Evolutionary conservation across 2,888 invertebrate genomes (phyloP), one percentile per base, ranked within the genome.

Genomic region (Clitarchus hookeri): DNA sequence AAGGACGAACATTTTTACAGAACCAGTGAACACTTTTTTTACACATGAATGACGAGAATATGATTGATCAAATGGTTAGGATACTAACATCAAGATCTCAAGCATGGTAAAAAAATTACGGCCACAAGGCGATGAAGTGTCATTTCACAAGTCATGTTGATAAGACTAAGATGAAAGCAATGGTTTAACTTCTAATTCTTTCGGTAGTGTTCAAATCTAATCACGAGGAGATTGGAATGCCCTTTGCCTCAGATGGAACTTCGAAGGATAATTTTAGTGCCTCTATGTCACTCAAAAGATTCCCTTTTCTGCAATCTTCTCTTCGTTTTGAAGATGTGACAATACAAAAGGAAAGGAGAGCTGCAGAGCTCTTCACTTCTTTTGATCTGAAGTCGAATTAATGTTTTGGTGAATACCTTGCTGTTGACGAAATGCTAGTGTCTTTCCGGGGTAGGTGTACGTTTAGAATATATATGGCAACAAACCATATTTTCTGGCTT

Each of bases 201-300:
- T 48, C 48, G 48, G 48, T 6, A 9, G 48, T 48, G 48, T 48
- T 48, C 48, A 48, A 48, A 48, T 48, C 48, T 9, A 48, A 48
- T 48, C 48, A 48, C 12, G 48, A 48, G 48, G 48, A 48, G 6
- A 12, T 48, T 48, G 48, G 12, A 48, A 6, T 48, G 48, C 48
- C 12, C 48, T 48, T 48, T 48, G 48, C 48, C 48, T 9, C 48
- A 48, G 19, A 84, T 84, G 84, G 84, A 26, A 84, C 84, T 84
- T 27, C 36, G 44, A 84, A 44, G 54, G 84, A 84, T 84, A 84
- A 36, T 84, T 84, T 44, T 44, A 44, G 84, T 13, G 84, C 84
- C 25, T 36, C 84, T 84, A 84, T 84, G 36, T 84, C 84, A 84
- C 54, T 84, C 36, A 84, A 84, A 84, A 84, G 84, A 44, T 84